Evolutionary conservation across 2,888 invertebrate genomes (phyloP).

Genomic region (Cantharis rufa): DNA sequence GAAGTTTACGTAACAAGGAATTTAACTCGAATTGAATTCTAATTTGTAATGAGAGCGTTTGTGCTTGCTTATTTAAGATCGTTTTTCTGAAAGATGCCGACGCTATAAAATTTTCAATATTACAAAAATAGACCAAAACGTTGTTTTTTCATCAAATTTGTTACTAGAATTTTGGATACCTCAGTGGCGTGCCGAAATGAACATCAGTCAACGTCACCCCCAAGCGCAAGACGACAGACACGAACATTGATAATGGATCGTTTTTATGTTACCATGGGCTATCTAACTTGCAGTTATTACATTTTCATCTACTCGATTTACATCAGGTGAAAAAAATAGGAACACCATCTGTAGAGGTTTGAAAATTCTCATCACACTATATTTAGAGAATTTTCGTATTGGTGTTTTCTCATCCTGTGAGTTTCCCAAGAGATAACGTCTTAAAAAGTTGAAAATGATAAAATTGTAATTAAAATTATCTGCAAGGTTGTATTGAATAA

Average conservation of each 20-base stretch:
- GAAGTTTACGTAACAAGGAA: slow-evolving; percentile 30
- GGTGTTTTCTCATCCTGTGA: not conserved
- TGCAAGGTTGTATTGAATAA: not conserved
- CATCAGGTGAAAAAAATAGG: not conserved
- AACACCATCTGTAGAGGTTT: not conserved
- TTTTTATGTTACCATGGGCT: slow-evolving; percentile 40
- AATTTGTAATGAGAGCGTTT: slow-evolving; percentile 24
- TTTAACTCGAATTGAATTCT: slow-evolving; percentile 32
- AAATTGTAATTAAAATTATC: not conserved
- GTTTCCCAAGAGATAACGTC: no score
- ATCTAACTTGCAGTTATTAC: slow-evolving; percentile 29
- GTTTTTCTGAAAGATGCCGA: not conserved
- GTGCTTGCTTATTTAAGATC: not conserved
- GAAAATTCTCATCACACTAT: not conserved
- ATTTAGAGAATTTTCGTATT: not conserved
- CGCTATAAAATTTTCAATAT: not conserved
- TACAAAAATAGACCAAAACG: not conserved
- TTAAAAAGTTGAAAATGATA: no score
- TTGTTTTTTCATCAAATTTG: not conserved
- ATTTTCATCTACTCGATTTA: slow-evolving; percentile 20
- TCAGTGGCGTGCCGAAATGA: slow-evolving; percentile 37
- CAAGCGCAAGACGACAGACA: slow-evolving; percentile 44
- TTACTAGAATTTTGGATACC: not conserved
- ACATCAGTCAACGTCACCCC: slow-evolving; percentile 47
- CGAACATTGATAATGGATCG: slow-evolving; percentile 49